Evolutionary conservation across 2,113 vertebrate genomes (phyloP), one percentile per base, ranked within the genome.

Genomic region (Hypomesus transpacificus): DNA sequence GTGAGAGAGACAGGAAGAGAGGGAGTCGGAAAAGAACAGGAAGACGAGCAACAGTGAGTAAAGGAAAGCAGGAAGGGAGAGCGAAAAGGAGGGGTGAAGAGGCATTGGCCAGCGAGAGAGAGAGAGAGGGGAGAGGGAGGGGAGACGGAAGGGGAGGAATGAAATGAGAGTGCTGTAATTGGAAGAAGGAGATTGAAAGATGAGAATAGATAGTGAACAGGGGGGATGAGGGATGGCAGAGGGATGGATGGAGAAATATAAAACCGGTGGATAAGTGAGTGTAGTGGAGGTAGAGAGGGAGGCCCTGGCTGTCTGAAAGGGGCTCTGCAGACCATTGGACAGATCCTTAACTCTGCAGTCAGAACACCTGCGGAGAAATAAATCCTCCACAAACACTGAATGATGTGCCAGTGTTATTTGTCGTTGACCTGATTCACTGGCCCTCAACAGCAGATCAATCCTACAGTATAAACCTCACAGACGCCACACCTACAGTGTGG

Each of bases 381-480:
- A 85, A 61, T 63, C 67, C 70, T 67, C 64, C 56, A 26, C 51
- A 62, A 69, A 56, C 73, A 62, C 31, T 79, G 64, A 80, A 64
- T 50, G 61, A 76, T 54, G 64, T 85, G 79, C 83, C 76, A 77
- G 76, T 75, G 50, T 75, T 74, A 69, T 89, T 85, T 80, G 84
- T 89, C 76, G 82, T 75, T 77, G 59, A 76, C 79, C 68, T 85
- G 76, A 87, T 77, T 80, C 85, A 87, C 72, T 68, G 67, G 80
- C 76, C 80, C 75, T 83, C 81, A 60, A 75, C 68, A 77, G 81
- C 76, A 80, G 70, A 87, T 86, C 73, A 73, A 88, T 89, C 75
- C 78, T 74, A 70, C 69, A 78, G 85, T 78, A 77, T 75, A 76
- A 71, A 80, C 9, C 77, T 76, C 75, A 54, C 46, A 24, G 63